phyloP scores from a whole-genome alignment of 2,113 vertebrate genomes.

The Marcusenius ussheri region DNA sequence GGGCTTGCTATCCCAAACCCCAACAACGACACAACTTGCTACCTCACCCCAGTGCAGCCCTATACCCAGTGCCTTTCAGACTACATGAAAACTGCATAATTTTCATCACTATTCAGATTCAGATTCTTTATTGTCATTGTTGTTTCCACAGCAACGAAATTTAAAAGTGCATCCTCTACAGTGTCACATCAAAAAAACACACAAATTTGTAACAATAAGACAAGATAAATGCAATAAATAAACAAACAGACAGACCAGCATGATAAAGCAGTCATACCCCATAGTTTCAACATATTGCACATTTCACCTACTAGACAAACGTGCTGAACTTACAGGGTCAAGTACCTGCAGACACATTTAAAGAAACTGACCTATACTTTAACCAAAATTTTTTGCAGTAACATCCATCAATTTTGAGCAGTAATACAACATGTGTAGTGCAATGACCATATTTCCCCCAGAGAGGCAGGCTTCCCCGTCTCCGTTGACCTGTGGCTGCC shows the following conservation, averaged over 20 bases:
- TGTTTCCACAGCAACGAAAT: too few species aligned
- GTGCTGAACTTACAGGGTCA: background rate
- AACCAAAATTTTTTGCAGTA: background rate
- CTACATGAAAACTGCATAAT: background rate
- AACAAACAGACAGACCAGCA: too few species aligned
- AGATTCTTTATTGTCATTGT: too few species aligned
- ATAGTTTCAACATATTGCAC: too few species aligned
- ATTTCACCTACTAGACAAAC: background rate
- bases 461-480: background rate
- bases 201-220: too few species aligned
- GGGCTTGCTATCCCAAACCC: conserved; percentile 60
- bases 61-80: background rate
- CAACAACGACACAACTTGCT: conserved; percentile 83
- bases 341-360: background rate
- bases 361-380: background rate
- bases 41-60: conserved; percentile 61
- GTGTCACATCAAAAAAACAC: too few species aligned
- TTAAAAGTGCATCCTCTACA: too few species aligned
- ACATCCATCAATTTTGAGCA: background rate
- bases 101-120: background rate
- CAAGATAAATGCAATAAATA: too few species aligned
- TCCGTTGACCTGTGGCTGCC: conserved; percentile 41
- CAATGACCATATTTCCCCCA: background rate
- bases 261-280: too few species aligned
- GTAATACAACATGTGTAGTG: background rate